Evolutionary conservation across 92 coral and sea anemone genomes (phyloP), one percentile per base, ranked within the genome.

Genomic region (Phenganax subtilis): DNA sequence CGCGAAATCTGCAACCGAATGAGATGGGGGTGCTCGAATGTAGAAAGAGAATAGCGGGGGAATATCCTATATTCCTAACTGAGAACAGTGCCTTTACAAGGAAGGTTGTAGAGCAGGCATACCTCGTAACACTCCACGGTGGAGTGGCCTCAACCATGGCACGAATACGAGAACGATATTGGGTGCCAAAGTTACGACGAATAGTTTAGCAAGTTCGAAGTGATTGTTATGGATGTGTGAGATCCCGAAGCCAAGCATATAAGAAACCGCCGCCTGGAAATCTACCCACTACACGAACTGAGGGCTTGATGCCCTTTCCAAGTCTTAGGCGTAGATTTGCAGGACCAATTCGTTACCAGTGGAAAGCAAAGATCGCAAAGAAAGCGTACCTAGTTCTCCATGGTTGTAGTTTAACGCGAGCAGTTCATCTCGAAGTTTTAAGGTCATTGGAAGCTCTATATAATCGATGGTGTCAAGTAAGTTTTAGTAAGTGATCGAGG

Each of bases 101-200:
- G 73, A 68, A 68, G 11, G 54, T 68, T 9, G 73, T 68, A 9
- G 73, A 68, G 54, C 73, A 68, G 16, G 53, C 53, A 0, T 25
- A 61, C 15, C n/a, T 61, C 67, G 6, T 12, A 0, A 61, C 67
- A 1, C 67, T 61, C 54, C 73, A 64, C 12, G 70, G 70, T 11
- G 70, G 70, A 28, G 73, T 68, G 29, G 53, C 73, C 7, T 51
- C 73, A 16, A 29, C 73, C n/a, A 68, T 68, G 73, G 73, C 73
- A 30, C 53, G 47, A 68, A 53, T 68, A 9, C 73, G 73, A 9
- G 73, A 68, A 27, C 54, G 73, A 0, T 68, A 68, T 11, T 68
- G 73, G 73, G 17, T 28, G n/a, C 73, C 73, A 30, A 68, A 28
- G 25, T 28, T 61, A 61, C 67, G 67, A 7, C 67, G 67, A 0